Conservation (phyloP, 2,113 vertebrate species). For the Otolemur garnettii region DNA sequence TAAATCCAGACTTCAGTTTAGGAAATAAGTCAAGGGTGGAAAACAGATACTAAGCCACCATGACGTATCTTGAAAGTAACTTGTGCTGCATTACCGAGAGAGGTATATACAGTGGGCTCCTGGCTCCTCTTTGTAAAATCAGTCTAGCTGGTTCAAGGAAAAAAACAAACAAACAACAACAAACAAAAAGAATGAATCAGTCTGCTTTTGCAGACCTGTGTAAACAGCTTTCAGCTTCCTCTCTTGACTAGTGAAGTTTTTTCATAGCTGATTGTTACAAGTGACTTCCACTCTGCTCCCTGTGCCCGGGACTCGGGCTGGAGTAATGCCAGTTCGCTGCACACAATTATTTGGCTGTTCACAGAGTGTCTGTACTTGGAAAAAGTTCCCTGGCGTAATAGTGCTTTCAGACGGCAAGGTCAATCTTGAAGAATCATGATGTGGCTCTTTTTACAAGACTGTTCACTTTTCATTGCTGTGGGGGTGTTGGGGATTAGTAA, state of each 20-base stretch:
- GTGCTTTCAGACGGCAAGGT: constrained; percentile 49
- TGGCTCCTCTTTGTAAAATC: constrained; percentile 62
- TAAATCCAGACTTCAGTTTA: neutral
- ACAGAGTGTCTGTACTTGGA: constrained; percentile 30
- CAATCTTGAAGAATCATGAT: constrained; percentile 30
- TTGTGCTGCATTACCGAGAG: constrained; percentile 28
- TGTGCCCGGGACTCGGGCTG: neutral
- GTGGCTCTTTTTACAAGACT: constrained; percentile 8
- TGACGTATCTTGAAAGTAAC: neutral
- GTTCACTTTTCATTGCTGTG: constrained; percentile 47
- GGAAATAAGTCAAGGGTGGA: constrained; percentile 20
- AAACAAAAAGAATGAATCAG: constrained; percentile 48
- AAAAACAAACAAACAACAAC: neutral
- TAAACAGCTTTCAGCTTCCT: constrained; percentile 75
- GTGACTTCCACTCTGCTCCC: constrained; percentile 53
- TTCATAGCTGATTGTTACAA: constrained; percentile 58
- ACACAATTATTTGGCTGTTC: constrained; percentile 20
- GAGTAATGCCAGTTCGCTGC: constrained; percentile 36
- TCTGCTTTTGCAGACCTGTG: constrained; percentile 59
- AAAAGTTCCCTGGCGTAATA: neutral
- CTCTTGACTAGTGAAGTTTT: constrained; percentile 59
- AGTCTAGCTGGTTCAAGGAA: constrained; percentile 9
- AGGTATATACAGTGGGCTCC: constrained; percentile 15
- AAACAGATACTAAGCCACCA: neutral
- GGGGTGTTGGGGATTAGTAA: constrained; percentile 43